These are phyloP conservation scores for Lasioglossum lativentre DNA, from an alignment of 2,888 invertebrate species.

Conservation along the genomic window DNA sequence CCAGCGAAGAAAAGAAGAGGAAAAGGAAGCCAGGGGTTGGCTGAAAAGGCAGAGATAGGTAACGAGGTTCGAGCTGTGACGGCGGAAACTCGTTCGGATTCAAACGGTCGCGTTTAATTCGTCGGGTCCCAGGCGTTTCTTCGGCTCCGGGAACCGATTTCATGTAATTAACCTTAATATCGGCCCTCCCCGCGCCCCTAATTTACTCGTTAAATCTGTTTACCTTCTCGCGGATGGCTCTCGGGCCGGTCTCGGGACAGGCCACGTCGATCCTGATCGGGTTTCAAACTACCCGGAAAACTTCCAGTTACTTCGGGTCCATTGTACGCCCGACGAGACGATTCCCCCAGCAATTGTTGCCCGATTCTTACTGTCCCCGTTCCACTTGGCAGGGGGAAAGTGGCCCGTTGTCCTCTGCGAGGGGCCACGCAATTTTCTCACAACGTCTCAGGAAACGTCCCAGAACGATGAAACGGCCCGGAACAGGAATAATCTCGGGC, in stretches of 20 bases:
- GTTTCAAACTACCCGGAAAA: slow-evolving; percentile 3
- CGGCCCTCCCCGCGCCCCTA: not conserved
- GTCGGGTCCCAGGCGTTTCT: not conserved
- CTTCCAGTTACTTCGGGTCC: slow-evolving; percentile 1
- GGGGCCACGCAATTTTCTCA: not conserved
- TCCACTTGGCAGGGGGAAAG: not conserved
- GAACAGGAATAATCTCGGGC: not conserved
- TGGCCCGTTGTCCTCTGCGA: slow-evolving; percentile 3
- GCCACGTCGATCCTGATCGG: slow-evolving; percentile 15
- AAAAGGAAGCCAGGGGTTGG: not conserved
- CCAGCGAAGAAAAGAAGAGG: not conserved
- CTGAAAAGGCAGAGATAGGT: not conserved
- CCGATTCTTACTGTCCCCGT: slow-evolving; percentile 1
- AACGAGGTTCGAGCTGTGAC: slow-evolving; percentile 5
- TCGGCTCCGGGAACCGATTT: not conserved
- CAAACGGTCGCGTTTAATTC: slow-evolving; percentile 3
- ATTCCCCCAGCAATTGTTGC: not conserved
- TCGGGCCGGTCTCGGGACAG: not conserved
- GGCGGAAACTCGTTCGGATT: not conserved
- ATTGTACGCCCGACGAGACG: slow-evolving; percentile 1
- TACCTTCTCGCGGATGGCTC: slow-evolving; percentile 17
- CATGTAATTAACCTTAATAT: slow-evolving; percentile 13
- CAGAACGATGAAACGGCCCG: not conserved
- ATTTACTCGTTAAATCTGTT: slow-evolving; percentile 5
- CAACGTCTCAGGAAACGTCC: not conserved